Percentiles rank a stretch among this genome's conserved stretches.
These are phyloP conservation scores for Macrostomum lignano DNA, from an alignment of 1,140 invertebrate genomes.

Conservation along the genomic window DNA sequence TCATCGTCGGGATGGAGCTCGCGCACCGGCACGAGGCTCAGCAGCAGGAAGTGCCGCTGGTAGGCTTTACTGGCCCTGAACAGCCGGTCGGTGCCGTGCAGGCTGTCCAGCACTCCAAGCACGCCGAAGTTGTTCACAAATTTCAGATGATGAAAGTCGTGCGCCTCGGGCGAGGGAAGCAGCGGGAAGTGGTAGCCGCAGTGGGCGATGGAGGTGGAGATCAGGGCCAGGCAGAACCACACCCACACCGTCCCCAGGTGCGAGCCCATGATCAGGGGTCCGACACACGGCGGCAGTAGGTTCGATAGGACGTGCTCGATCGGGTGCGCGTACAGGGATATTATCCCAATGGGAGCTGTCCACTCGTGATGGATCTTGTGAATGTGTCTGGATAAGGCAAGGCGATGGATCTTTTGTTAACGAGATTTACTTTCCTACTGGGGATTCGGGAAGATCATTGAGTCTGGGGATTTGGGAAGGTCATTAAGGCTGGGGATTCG, in stretches of 20 bases:
- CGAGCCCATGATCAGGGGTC: conserved; percentile 46
- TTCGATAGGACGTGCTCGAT: conserved; percentile 50
- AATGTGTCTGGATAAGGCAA: no score
- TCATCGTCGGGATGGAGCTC: conserved; percentile 41
- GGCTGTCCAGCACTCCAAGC: conserved; percentile 46
- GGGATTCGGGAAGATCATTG: no score
- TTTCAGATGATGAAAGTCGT: conserved; percentile 51
- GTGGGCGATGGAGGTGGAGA: conserved; percentile 53
- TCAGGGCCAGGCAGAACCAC: conserved; percentile 47
- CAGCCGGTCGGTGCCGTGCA: conserved; percentile 51
- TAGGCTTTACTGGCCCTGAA: conserved; percentile 45
- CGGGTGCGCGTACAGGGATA: conserved; percentile 59
- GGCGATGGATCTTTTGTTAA: no score
- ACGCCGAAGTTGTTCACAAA: conserved; percentile 46
- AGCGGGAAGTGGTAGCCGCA: conserved; percentile 63
- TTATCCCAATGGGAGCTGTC: no score
- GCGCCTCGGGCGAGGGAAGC: no score
- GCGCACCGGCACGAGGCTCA: conserved; percentile 43
- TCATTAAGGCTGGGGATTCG: no score
- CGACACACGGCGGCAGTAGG: no score
- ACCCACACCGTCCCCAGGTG: conserved; percentile 52
- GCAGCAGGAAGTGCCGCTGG: conserved; percentile 44
- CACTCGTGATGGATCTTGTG: no score
- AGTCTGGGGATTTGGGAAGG: no score
- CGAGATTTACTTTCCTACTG: no score